Evolutionary conservation across 2,113 vertebrate species (phyloP).

Genomic region (Piaya cayana): DNA sequence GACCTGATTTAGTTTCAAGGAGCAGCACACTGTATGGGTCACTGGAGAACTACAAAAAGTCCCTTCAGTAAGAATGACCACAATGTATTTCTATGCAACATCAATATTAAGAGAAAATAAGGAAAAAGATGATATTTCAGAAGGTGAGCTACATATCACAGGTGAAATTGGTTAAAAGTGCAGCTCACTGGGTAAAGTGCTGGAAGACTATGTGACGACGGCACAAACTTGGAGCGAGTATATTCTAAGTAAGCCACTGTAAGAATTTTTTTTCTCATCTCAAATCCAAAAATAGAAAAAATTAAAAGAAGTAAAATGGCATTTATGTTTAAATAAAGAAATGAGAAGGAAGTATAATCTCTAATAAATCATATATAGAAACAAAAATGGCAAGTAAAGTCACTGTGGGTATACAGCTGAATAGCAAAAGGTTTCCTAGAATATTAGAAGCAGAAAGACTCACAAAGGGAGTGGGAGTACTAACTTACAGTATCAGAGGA

Average conservation of each 20-base stretch:
- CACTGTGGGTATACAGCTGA: neutral
- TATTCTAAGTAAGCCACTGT: neutral
- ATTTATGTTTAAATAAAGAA: neutral
- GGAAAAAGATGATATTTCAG: neutral
- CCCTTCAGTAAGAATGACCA: neutral
- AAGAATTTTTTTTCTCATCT: neutral
- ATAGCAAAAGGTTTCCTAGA: neutral
- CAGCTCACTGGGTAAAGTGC: neutral
- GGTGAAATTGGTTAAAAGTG: neutral
- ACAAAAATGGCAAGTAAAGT: neutral
- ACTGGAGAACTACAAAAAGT: neutral
- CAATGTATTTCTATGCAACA: neutral
- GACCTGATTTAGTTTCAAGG: neutral
- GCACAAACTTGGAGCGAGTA: neutral
- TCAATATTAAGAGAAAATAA: neutral
- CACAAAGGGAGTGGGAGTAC: neutral
- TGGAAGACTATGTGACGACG: neutral
- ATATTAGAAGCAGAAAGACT: neutral
- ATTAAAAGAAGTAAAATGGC: rapidly evolving
- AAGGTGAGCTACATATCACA: neutral
- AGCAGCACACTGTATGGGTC: neutral
- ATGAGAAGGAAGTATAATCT: neutral
- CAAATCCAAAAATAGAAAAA: neutral
- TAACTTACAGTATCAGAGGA: neutral
- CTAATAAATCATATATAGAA: neutral